phyloP scores from a whole-genome alignment of 1,140 invertebrate species.

The Ips typographus region DNA sequence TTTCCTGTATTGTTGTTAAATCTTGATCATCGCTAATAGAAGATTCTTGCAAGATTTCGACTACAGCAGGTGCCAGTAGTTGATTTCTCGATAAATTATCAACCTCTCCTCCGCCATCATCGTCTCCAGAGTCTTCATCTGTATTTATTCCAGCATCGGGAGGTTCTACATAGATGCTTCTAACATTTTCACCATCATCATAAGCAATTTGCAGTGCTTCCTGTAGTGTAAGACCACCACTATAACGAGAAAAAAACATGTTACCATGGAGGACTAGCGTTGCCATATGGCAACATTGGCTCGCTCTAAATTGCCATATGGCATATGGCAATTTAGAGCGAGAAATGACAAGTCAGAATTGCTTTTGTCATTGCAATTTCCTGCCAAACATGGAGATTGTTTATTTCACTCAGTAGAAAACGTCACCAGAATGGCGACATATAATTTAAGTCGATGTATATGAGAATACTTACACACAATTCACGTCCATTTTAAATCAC shows the following conservation, averaged over 20 bases:
- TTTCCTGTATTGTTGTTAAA: background rate
- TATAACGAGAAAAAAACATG: constrained; percentile 15
- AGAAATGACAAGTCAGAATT: constrained; percentile 6
- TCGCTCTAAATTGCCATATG: too few species aligned
- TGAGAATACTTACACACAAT: constrained; percentile 4
- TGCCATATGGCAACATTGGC: constrained; percentile 20
- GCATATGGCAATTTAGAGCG: background rate
- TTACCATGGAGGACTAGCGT: constrained; percentile 3
- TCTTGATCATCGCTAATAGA: background rate
- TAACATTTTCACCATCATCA: constrained; percentile 22
- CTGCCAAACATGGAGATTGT: background rate
- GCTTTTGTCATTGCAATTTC: background rate
- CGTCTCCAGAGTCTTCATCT: constrained; percentile 37
- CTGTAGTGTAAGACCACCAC: constrained; percentile 26
- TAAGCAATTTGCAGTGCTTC: constrained; percentile 29
- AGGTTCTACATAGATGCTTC: constrained; percentile 33
- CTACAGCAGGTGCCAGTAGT: constrained; percentile 8
- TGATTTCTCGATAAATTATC: constrained; percentile 26
- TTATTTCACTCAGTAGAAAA: background rate
- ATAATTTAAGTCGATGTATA: background rate
- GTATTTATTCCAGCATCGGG: constrained; percentile 26
- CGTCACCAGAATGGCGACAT: background rate
- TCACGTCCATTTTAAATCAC: constrained; percentile 5
- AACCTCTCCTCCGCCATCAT: constrained; percentile 21
- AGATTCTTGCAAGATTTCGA: constrained; percentile 9